These are phyloP conservation scores for Calcarius ornatus DNA, from an alignment of 2,113 vertebrate genomes.

Conservation along the genomic window DNA sequence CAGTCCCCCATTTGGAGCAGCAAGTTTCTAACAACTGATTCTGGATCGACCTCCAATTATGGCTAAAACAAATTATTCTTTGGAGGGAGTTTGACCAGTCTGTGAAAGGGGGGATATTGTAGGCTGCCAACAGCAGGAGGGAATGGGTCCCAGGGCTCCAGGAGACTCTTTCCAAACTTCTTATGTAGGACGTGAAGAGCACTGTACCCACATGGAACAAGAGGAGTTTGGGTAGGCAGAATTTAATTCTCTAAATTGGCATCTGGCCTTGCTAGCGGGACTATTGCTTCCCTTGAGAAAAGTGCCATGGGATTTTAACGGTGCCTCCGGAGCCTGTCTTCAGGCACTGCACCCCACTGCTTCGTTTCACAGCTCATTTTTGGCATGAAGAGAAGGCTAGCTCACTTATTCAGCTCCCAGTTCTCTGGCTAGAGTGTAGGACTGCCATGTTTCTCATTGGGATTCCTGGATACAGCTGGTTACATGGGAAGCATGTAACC, in stretches of 20 bases:
- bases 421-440: neutral
- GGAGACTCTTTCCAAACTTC: neutral
- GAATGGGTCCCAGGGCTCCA: neutral
- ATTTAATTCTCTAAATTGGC: conserved; percentile 54
- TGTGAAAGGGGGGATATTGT: conserved; percentile 1
- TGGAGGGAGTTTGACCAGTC: neutral
- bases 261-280: neutral
- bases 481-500: neutral
- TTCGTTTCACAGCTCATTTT: conserved; percentile 29
- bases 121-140: conserved; percentile 1
- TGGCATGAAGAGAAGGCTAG: neutral
- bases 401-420: neutral
- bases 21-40: neutral
- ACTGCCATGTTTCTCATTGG: neutral
- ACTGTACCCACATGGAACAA: conserved; percentile 10
- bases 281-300: conserved; percentile 47
- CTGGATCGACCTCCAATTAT: neutral
- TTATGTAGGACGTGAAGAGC: conserved; percentile 13
- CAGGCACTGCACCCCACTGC: conserved; percentile 27
- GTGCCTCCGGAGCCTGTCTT: neutral
- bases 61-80: conserved; percentile 10
- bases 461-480: neutral
- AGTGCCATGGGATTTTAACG: neutral
- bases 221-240: conserved; percentile 22
- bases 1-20: neutral